A percentile compares a stretch with the other conserved stretches of the same genome.
phyloP scores from a whole-genome alignment of 2,888 invertebrate genomes.

The Schizaphis graminum region DNA sequence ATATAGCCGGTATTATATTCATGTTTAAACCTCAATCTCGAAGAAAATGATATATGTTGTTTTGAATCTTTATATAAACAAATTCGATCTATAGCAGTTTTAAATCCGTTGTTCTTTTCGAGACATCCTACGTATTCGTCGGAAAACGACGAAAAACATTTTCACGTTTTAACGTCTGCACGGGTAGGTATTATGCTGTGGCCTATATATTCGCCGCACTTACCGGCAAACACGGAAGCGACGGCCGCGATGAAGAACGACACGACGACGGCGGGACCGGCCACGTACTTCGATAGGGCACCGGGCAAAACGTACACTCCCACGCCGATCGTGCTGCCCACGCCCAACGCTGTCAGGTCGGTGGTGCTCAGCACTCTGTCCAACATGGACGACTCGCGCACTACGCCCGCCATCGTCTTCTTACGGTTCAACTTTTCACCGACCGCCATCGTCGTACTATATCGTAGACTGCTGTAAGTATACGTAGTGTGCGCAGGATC shows the following conservation, averaged over 20 bases:
- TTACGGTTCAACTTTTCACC: conserved; percentile 44
- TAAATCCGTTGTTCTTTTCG: too few species aligned
- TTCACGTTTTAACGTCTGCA: neutral
- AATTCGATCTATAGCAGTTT: too few species aligned
- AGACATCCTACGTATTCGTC: too few species aligned
- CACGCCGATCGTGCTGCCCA: conserved; percentile 74
- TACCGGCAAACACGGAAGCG: conserved; percentile 75
- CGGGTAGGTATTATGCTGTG: too few species aligned
- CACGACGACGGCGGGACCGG: conserved; percentile 75
- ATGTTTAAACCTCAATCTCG: too few species aligned
- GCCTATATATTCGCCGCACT: neutral
- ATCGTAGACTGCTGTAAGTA: too few species aligned
- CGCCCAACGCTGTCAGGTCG: conserved; percentile 73
- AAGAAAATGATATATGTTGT: too few species aligned
- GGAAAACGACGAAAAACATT: too few species aligned
- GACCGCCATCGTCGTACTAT: conserved; percentile 15
- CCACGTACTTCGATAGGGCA: conserved; percentile 72
- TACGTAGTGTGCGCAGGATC: neutral
- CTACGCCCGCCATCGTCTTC: conserved; percentile 58
- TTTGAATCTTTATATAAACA: too few species aligned
- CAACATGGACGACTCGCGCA: conserved; percentile 53
- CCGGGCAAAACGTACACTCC: conserved; percentile 76
- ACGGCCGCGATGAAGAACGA: conserved; percentile 75
- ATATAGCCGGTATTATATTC: too few species aligned
- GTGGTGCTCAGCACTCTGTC: conserved; percentile 54